Base-by-base conservation (phyloP, 2,113 vertebrate genomes). In the Microtus montanus region DNA sequence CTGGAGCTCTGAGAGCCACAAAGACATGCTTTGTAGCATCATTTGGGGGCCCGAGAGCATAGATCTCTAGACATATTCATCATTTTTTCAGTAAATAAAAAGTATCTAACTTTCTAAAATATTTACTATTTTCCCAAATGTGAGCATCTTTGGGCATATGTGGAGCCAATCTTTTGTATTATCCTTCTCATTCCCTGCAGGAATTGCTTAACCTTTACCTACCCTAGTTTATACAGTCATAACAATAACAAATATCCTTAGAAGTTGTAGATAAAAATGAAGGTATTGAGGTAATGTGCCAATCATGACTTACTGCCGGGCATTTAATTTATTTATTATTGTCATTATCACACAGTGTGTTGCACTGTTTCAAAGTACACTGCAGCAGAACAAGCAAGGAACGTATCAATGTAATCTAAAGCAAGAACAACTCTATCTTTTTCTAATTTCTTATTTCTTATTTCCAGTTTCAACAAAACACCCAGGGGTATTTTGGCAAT, bases 11-110 rank as follows among this genome's bases (percentile, higher is more conserved):
- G 30, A 11, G 13, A 91, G 11, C 28, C 71, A 52, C 49, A 68
- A 84, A 90, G 14, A 86, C 14, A 80, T 71, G 10, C 17, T 74
- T 93, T 86, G 24, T 10, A 5, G 35, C 54, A 28, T 58, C 58
- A 26, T 2, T 58, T 74, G n/a, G 15, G 30, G 4, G 41, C 44
- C 38, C 5, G 24, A 85, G 54, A 87, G 6, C 6, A 47, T 12
- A 26, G 17, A 24, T 44, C 26, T 5, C 20, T 19, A 47, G 17
- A 68, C 44, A 71, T 0, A 49, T 35, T 64, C 7, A 41, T 2
- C 49, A 33, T 47, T 71, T 92, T 92, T 84, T 74, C 41, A 89
- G 41, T 91, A 68, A 30, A 73, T 64, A 17, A n/a, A 74, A 77
- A 33, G 30, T 9, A 24, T 33, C 85, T 85, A 14, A 52, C 20